Evolutionary conservation across 2,113 vertebrate genomes (phyloP), one percentile per base, ranked within the genome.

Genomic region (Fukomys damarensis): DNA sequence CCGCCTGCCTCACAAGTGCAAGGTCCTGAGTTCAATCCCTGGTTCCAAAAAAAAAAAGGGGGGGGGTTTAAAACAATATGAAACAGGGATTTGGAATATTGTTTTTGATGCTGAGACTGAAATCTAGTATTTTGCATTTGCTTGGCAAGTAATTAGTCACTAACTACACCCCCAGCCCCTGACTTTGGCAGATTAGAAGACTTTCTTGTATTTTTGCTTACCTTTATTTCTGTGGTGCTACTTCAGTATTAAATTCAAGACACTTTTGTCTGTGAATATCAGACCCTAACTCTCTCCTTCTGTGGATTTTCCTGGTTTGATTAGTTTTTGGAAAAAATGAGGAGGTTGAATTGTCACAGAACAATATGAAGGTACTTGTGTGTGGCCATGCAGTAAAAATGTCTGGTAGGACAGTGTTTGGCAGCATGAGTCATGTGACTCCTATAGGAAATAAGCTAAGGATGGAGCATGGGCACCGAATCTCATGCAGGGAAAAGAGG

Each of bases 211-310:
- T 61, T 10, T 63, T 16, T 83, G 72, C 14, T 93, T 28, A 68
- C 9, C 56, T 93, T 83, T 93, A 58, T 35, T 74, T 74, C n/a
- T 56, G 22, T 84, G n/a, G 2, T 41, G 26, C 24, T 32, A 46
- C 43, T 49, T 89, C 7, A 54, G 12, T 54, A n/a, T 63, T 86
- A 94, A 92, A 93, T 93, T 83, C 30, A 77, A 93, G 49, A 61
- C 7, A 49, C 35, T 86, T 81, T 61, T 89, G 26, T 26, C 43
- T 96, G 89, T 79, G 28, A 9, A 32, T 17, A 56, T 10, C 14
- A 61, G 68, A n/a, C 22, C 20, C 54, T 59, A 77, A n/a, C 20
- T 17, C 26, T 2, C 9, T 52, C 46, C 22, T 89, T 89, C 35
- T 35, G n/a, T 16, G 61, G 85, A 49, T 32, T 65, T 77, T 66